phyloP scores from a whole-genome alignment of 2,113 vertebrate genomes.

The Blennius ocellaris region DNA sequence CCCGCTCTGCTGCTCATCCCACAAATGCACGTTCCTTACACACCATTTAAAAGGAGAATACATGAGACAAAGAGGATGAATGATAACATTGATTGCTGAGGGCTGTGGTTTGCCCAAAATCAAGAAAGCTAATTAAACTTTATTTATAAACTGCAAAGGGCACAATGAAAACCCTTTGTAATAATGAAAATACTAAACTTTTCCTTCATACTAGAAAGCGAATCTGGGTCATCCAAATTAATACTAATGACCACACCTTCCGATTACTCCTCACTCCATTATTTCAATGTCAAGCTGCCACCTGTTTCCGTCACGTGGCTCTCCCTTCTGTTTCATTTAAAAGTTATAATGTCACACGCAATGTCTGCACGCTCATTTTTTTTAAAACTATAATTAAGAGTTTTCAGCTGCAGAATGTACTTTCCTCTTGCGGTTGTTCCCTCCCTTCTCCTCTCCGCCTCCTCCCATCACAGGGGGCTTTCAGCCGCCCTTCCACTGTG shows the following conservation, averaged over 20 bases:
- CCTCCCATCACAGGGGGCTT: constrained; percentile 33
- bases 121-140: no score
- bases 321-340: constrained; percentile 50
- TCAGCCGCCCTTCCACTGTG: constrained; percentile 37
- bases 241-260: constrained; percentile 35
- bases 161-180: no score
- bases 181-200: constrained; percentile 8
- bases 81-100: no score
- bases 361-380: constrained; percentile 11
- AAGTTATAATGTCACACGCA: constrained; percentile 16
- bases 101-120: no score
- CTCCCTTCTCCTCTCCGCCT: constrained; percentile 29
- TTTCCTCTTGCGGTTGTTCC: background rate
- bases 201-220: background rate
- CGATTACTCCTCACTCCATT: constrained; percentile 38
- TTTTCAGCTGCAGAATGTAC: constrained; percentile 13
- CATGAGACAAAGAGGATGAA: no score
- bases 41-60: no score
- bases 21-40: no score
- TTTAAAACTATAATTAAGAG: constrained; percentile 41
- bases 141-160: no score
- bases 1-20: no score
- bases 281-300: constrained; percentile 63
- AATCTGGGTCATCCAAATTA: constrained; percentile 64
- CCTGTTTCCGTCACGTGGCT: constrained; percentile 57